Evolutionary conservation across 2,888 invertebrate genomes (phyloP).

Genomic region (Nebria brevicollis): DNA sequence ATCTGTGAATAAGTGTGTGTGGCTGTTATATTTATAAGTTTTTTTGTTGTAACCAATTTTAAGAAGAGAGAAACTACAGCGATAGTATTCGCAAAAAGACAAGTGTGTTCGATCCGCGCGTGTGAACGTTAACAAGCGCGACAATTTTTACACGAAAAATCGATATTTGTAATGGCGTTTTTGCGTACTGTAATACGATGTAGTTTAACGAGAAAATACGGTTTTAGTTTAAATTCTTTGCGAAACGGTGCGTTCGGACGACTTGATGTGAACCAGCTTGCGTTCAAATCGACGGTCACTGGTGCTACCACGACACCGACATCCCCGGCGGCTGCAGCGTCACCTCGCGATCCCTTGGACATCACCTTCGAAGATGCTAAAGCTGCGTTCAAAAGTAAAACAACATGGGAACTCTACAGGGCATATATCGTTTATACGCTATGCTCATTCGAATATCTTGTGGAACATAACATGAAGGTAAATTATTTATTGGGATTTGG

Average conservation of each 20-base stretch:
- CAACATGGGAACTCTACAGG: slow-evolving; percentile 88
- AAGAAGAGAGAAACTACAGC: background rate
- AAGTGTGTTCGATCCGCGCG: background rate
- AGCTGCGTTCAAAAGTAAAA: slow-evolving; percentile 96
- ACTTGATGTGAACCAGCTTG: slow-evolving; percentile 56
- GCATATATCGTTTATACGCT: slow-evolving; percentile 92
- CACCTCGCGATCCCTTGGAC: slow-evolving; percentile 77
- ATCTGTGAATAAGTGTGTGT: slow-evolving; percentile 1
- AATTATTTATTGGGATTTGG: slow-evolving; percentile 56
- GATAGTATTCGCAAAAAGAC: background rate
- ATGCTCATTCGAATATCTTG: slow-evolving; percentile 87
- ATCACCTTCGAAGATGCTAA: slow-evolving; percentile 86
- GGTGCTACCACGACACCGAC: slow-evolving; percentile 48
- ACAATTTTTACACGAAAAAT: slow-evolving; percentile 31
- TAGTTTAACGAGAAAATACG: slow-evolving; percentile 62
- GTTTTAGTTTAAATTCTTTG: slow-evolving; percentile 55
- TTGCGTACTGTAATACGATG: slow-evolving; percentile 62
- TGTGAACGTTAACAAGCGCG: slow-evolving; percentile 6
- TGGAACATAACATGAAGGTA: slow-evolving; percentile 94
- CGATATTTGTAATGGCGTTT: slow-evolving; percentile 61
- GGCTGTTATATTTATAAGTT: slow-evolving; percentile 1
- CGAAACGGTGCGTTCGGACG: slow-evolving; percentile 51
- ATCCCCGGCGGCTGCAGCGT: slow-evolving; percentile 8
- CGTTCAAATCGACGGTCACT: slow-evolving; percentile 54
- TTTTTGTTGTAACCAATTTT: background rate